Percentiles rank a stretch among this genome's conserved stretches.
These are phyloP conservation scores for Diorhabda sublineata DNA, from an alignment of 1,140 invertebrate species.

Conservation along the genomic window DNA sequence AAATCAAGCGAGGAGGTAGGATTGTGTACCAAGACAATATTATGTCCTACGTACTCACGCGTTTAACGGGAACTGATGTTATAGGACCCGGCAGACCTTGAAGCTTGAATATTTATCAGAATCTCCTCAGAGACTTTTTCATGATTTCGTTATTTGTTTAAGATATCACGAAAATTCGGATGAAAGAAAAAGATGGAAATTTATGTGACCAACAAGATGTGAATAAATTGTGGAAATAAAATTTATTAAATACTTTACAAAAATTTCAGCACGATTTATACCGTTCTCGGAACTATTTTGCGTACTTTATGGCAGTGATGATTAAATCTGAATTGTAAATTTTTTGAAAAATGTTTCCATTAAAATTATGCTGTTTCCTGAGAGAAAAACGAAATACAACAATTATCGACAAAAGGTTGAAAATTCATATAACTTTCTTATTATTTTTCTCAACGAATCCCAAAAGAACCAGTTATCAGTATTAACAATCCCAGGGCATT, in stretches of 20 bases:
- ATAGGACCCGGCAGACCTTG: background rate
- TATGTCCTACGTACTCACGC: background rate
- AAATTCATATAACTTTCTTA: too few species aligned
- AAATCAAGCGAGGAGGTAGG: background rate
- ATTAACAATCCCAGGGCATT: too few species aligned
- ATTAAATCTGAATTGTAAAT: too few species aligned
- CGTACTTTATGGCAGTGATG: too few species aligned
- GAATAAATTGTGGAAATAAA: background rate
- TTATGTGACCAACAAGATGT: background rate
- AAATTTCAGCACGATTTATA: too few species aligned
- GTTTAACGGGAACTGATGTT: background rate
- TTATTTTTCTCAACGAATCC: too few species aligned
- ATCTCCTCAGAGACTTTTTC: background rate
- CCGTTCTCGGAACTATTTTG: too few species aligned
- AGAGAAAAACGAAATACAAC: too few species aligned
- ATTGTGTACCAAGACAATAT: background rate
- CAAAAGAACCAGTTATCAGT: too few species aligned
- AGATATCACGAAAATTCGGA: background rate
- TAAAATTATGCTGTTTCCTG: too few species aligned
- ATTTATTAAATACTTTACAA: background rate
- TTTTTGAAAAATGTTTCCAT: too few species aligned
- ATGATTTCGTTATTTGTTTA: background rate
- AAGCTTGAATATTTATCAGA: conserved; percentile 3
- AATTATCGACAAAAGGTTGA: too few species aligned
- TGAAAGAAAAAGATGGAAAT: conserved; percentile 2